Evolutionary conservation across 1,140 invertebrate genomes (phyloP).

Genomic region (Eubasilissa regina): DNA sequence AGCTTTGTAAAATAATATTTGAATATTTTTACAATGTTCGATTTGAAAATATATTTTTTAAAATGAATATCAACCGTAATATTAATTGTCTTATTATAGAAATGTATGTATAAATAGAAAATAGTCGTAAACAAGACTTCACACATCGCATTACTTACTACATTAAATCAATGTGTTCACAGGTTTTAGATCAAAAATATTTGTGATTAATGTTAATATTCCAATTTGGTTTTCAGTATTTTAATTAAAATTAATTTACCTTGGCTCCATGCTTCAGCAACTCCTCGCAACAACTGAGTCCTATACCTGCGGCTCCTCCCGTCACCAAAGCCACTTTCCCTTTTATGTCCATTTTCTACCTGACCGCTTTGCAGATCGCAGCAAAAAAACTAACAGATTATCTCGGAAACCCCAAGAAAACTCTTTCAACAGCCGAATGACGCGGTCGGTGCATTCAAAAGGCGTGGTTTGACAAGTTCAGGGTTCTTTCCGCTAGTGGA

Average conservation of each 20-base stretch:
- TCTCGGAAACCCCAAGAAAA: neutral
- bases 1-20: no score
- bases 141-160: no score
- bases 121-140: no score
- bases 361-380: neutral
- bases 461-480: conserved; percentile 13
- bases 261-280: conserved; percentile 80
- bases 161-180: no score
- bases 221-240: neutral
- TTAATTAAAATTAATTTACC: conserved; percentile 66
- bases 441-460: conserved; percentile 8
- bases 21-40: no score
- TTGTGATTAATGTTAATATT: no score
- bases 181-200: no score
- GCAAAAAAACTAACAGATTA: neutral
- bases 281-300: conserved; percentile 78
- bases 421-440: neutral
- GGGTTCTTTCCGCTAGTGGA: neutral
- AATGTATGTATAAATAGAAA: no score
- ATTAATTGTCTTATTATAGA: no score
- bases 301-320: conserved; percentile 82
- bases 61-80: no score
- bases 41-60: no score
- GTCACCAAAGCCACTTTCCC: conserved; percentile 83
- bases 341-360: conserved; percentile 75